Base-by-base conservation (phyloP, 64 coral and sea anemone species). In the Dendrophyllia cribrosa region DNA sequence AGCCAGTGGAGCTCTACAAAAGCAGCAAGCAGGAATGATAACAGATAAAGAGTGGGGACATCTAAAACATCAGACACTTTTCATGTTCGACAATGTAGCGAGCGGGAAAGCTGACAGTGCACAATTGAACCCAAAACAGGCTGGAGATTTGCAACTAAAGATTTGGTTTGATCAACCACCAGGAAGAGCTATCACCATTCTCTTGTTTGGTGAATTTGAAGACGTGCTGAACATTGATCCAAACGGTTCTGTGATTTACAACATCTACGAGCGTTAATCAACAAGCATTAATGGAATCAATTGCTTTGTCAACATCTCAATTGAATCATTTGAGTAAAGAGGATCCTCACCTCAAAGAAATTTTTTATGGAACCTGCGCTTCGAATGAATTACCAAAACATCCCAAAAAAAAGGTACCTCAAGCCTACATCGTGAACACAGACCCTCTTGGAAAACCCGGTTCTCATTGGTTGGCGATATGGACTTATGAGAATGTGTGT, bases 351-450 rank as follows among this genome's bases (percentile, higher is more conserved):
- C 58, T 87, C 47, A 49, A 6, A 4, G 66, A 61, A 3, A 70
- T n/a, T 24, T 87, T 51, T 70, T 61, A 23, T 3, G 85, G 85
- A 3, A 44, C 70, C 2, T 73, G 68, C 58, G 48, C 85, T 12
- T 19, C 20, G 16, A 64, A 87, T 52, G 25, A 4, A 3, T 69
- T 44, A 17, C 85, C 85, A 0, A 3, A 6, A 5, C 49, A 13
- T 1, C 85, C 87, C 1, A 4, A 7, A 53, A 45, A 1, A 12
- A 61, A 4, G 4, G 2, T 60, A n/a, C 67, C 89, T 0, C 43
- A 45, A 59, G 78, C 23, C 0, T 91, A 84, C 52, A 83, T 91
- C 9, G 78, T 91, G 19, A 91, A 84, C 15, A 91, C 26, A 0
- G 89, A 91, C 46, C 53, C 66, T 3, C 9, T 19, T 3, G 22